Base-by-base conservation (phyloP, 2,888 invertebrate genomes). In the Dysmachus trigonus region DNA sequence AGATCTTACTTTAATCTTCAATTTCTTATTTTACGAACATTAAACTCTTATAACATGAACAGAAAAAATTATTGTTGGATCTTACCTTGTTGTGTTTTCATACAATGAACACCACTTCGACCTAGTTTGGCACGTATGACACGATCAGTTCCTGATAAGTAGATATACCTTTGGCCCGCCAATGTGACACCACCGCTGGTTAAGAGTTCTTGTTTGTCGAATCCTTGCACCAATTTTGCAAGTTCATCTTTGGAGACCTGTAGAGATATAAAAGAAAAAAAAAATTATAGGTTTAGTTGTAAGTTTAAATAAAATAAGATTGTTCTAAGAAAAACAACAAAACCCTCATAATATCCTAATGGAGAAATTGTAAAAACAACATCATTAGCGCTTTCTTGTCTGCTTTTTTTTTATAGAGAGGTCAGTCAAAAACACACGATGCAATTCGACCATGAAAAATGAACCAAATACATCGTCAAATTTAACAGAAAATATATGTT, bases 21-120 rank as follows among this genome's bases (percentile, higher is more conserved):
- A n/a, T n/a, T n/a, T n/a, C n/a, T n/a, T n/a, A n/a, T n/a, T n/a
- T n/a, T n/a, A n/a, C n/a, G n/a, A n/a, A n/a, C n/a, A n/a, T n/a
- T n/a, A n/a, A n/a, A n/a, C n/a, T n/a, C n/a, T n/a, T n/a, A n/a
- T n/a, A n/a, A n/a, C n/a, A n/a, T n/a, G n/a, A n/a, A n/a, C n/a
- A n/a, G n/a, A n/a, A n/a, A n/a, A n/a, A 41, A 41, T 15, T 41
- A 41, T 41, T 41, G 13, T n/a, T n/a, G n/a, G n/a, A 22, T 62
- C 73, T 93, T 93, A 96, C 96, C 96, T 95, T 98, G 97, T 94
- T 95, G 95, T 93, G 98, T 98, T 94, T 97, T 98, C 97, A 98
- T 97, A 96, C 97, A 97, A 93, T 98, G 98, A 90, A 97, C 96
- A 91, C 98, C 98, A 92, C 96, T 96, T 94, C 97, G 97, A 93